Evolutionary conservation across 2,113 vertebrate genomes (phyloP).

Genomic region (Macroglossus sobrinus): DNA sequence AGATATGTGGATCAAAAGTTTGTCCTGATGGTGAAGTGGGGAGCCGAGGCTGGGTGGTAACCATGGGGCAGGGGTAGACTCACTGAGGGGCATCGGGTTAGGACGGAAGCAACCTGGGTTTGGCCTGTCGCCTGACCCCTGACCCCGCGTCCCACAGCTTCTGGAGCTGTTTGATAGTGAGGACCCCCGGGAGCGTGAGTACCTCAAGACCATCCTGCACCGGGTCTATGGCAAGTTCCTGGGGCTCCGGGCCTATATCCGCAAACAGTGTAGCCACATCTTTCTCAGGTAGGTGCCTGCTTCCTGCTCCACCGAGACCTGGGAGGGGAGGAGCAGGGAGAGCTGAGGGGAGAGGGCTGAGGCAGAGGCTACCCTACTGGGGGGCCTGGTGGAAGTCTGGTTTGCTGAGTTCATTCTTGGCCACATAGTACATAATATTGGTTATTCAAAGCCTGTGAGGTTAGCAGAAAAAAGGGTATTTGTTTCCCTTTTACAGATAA

Average conservation of each 20-base stretch:
- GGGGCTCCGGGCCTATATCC: slow-evolving; percentile 93
- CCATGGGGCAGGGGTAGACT: background rate
- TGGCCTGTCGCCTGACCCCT: background rate
- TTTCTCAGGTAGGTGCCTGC: slow-evolving; percentile 88
- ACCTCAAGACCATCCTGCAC: slow-evolving; percentile 95
- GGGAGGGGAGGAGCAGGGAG: background rate
- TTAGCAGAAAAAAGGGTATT: background rate
- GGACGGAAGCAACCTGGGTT: background rate
- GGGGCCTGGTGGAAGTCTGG: background rate
- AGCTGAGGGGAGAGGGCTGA: background rate
- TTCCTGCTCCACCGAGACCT: background rate
- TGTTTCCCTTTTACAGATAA: background rate
- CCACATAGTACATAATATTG: background rate
- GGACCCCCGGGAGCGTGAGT: slow-evolving; percentile 93
- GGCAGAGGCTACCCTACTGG: background rate
- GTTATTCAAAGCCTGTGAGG: background rate
- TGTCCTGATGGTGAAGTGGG: slow-evolving; percentile 89
- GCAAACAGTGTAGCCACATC: slow-evolving; percentile 96
- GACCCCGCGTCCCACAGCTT: slow-evolving; percentile 79
- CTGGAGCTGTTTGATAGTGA: slow-evolving; percentile 94
- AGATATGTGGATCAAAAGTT: slow-evolving; percentile 96
- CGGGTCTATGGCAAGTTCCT: slow-evolving; percentile 95
- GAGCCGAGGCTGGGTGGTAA: background rate
- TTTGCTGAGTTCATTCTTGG: background rate
- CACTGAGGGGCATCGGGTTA: background rate